Conservation (phyloP, 2,888 invertebrate genomes). For the Galeruca laticollis region DNA sequence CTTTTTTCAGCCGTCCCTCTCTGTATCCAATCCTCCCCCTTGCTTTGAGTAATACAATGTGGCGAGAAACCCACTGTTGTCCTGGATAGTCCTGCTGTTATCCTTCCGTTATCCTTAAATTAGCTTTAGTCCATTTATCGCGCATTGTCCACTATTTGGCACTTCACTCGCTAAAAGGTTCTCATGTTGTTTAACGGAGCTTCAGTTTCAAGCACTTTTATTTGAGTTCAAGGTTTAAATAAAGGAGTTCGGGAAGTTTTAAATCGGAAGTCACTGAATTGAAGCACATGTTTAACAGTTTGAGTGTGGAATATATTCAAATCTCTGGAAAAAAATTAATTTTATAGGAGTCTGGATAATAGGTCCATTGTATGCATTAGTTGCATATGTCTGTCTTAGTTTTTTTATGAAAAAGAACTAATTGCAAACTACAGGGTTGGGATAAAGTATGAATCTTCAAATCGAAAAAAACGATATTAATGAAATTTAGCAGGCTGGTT, state of each 20-base stretch:
- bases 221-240: background rate
- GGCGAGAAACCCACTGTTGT: conserved; percentile 30
- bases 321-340: background rate
- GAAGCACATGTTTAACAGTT: background rate
- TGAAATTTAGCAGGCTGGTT: too few species aligned
- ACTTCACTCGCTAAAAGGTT: conserved; percentile 18
- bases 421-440: too few species aligned
- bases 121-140: conserved; percentile 33
- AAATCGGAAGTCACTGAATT: conserved; percentile 1
- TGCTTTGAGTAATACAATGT: background rate
- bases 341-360: too few species aligned
- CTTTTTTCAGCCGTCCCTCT: background rate
- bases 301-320: background rate
- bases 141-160: conserved; percentile 25
- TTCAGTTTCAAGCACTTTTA: conserved; percentile 7
- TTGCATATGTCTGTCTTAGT: too few species aligned
- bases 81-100: conserved; percentile 27
- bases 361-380: too few species aligned
- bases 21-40: background rate
- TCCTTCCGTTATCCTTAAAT: conserved; percentile 31
- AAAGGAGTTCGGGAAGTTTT: background rate
- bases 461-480: too few species aligned
- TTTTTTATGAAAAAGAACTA: too few species aligned
- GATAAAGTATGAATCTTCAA: too few species aligned
- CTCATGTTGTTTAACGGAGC: conserved; percentile 10